Conservation (phyloP, 2,888 invertebrate genomes). For the Calameuta filiformis region DNA sequence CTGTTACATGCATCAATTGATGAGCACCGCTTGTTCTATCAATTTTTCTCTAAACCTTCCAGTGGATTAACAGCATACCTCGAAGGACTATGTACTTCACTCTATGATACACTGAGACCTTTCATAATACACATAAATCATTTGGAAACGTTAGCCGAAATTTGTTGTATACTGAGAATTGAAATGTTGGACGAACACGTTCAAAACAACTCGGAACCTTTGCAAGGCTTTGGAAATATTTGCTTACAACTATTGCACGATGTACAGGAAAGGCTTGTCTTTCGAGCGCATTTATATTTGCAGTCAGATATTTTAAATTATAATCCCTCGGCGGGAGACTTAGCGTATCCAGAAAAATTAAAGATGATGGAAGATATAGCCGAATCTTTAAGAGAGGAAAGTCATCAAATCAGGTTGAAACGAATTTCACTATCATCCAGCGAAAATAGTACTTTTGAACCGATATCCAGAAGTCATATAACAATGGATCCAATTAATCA, state of each 20-base stretch:
- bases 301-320: conserved; percentile 90
- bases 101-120: conserved; percentile 94
- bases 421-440: conserved; percentile 55
- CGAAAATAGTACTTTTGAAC: conserved; percentile 45
- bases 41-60: conserved; percentile 84
- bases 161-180: conserved; percentile 91
- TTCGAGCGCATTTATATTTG: conserved; percentile 93
- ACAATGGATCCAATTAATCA: conserved; percentile 55
- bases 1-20: conserved; percentile 94
- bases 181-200: conserved; percentile 95
- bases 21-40: conserved; percentile 90
- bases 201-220: conserved; percentile 78
- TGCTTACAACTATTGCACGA: conserved; percentile 90
- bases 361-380: conserved; percentile 92
- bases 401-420: conserved; percentile 54
- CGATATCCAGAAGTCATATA: conserved; percentile 46
- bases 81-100: conserved; percentile 84
- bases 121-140: conserved; percentile 97
- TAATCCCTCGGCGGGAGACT: conserved; percentile 92
- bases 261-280: conserved; percentile 95
- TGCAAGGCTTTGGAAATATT: conserved; percentile 81
- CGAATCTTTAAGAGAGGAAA: conserved; percentile 59
- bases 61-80: conserved; percentile 80
- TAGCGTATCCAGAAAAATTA: conserved; percentile 97
- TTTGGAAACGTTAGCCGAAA: conserved; percentile 95